phyloP scores from a whole-genome alignment of 2,888 invertebrate species.

The Epirrhoe alternata region DNA sequence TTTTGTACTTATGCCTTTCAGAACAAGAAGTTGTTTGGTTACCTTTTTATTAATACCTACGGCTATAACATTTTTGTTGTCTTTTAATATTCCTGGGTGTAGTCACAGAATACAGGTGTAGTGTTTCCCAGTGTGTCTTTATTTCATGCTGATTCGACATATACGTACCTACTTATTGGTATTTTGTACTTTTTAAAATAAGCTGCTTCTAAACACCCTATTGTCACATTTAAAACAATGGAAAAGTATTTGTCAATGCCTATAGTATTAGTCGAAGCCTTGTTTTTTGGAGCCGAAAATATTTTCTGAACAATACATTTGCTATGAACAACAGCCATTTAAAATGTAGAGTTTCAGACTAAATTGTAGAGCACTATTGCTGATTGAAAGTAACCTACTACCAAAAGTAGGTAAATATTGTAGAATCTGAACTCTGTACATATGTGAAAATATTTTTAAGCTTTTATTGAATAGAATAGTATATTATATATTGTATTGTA shows the following conservation, averaged over 20 bases:
- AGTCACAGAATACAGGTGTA: too few species aligned
- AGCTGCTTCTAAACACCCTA: too few species aligned
- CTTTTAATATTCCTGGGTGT: too few species aligned
- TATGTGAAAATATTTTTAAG: not conserved
- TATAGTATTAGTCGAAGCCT: not conserved
- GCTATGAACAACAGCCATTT: not conserved
- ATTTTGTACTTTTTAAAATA: not conserved
- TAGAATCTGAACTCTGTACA: not conserved
- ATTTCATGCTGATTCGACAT: too few species aligned
- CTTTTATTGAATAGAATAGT: too few species aligned
- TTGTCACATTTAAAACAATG: not conserved
- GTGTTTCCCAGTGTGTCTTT: too few species aligned
- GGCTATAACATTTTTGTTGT: too few species aligned
- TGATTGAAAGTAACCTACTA: constrained; percentile 4
- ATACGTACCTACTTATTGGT: not conserved
- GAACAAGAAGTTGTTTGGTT: too few species aligned
- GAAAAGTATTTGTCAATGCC: too few species aligned
- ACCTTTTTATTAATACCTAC: too few species aligned
- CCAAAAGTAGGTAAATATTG: not conserved
- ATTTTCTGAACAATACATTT: not conserved
- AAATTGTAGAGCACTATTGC: not conserved
- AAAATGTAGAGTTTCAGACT: constrained; percentile 1
- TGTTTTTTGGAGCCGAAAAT: not conserved
- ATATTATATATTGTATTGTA: too few species aligned
- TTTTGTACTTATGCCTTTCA: too few species aligned